phyloP scores from a whole-genome alignment of 1,140 invertebrate genomes.

The Camponotus floridanus region DNA sequence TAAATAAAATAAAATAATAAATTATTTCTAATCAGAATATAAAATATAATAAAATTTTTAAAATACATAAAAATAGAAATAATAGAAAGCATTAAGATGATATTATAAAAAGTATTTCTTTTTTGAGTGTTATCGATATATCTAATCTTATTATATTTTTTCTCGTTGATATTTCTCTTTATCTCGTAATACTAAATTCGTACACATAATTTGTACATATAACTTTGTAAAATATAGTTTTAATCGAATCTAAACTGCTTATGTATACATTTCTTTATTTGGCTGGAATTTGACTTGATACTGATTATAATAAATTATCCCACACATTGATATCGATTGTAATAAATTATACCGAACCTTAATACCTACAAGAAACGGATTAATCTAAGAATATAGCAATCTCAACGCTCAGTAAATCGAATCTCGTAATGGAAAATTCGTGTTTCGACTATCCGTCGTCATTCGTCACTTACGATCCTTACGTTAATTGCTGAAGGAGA shows the following conservation, averaged over 20 bases:
- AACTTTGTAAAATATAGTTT: not conserved
- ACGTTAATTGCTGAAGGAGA: not conserved
- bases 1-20: not conserved
- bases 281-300: not conserved
- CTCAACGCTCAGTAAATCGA: constrained; percentile 36
- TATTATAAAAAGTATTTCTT: not conserved
- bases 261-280: not conserved
- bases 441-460: not conserved
- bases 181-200: not conserved
- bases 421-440: constrained; percentile 40
- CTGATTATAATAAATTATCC: not conserved
- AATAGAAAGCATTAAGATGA: not conserved
- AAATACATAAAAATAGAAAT: not conserved
- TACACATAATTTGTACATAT: not conserved
- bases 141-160: not conserved
- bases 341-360: not conserved
- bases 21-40: not conserved
- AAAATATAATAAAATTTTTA: not conserved
- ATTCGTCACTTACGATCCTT: constrained; percentile 5
- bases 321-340: not conserved
- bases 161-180: not conserved
- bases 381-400: constrained; percentile 8
- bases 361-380: not conserved
- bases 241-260: not conserved
- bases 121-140: not conserved